Conservation (phyloP, 2,113 vertebrate species). For the Chunga burmeisteri region DNA sequence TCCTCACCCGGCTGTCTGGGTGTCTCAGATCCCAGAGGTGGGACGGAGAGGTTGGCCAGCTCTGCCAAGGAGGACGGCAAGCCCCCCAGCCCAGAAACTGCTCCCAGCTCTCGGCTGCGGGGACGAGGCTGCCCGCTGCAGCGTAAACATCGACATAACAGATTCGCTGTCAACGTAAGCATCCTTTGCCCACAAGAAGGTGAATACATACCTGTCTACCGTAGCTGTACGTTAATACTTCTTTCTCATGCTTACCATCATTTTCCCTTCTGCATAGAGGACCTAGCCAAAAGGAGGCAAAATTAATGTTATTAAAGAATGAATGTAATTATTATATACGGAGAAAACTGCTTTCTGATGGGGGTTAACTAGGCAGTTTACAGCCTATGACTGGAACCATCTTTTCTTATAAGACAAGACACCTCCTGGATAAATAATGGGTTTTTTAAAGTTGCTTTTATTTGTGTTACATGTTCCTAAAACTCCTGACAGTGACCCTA, state of each 20-base stretch:
- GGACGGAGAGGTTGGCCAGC: neutral
- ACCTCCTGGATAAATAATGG: neutral
- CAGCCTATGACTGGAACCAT: neutral
- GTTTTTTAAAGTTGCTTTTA: neutral
- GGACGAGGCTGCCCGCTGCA: neutral
- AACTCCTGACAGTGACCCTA: neutral
- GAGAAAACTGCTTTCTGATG: neutral
- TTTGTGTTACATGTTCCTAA: neutral
- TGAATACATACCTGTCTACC: neutral
- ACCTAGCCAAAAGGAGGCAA: neutral
- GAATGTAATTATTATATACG: neutral
- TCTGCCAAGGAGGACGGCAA: neutral
- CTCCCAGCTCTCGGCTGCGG: neutral
- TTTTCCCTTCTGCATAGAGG: neutral
- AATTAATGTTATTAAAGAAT: neutral
- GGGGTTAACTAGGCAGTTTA: neutral
- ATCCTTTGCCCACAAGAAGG: neutral
- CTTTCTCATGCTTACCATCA: neutral
- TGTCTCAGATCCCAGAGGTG: neutral
- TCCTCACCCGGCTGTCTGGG: neutral
- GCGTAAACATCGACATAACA: neutral
- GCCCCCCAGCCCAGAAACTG: neutral
- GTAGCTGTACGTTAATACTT: neutral
- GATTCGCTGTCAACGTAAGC: fast-evolving
- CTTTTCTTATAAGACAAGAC: neutral